Evolutionary conservation across 2,888 invertebrate species (phyloP).

Genomic region (Drosophila subsilvestris): DNA sequence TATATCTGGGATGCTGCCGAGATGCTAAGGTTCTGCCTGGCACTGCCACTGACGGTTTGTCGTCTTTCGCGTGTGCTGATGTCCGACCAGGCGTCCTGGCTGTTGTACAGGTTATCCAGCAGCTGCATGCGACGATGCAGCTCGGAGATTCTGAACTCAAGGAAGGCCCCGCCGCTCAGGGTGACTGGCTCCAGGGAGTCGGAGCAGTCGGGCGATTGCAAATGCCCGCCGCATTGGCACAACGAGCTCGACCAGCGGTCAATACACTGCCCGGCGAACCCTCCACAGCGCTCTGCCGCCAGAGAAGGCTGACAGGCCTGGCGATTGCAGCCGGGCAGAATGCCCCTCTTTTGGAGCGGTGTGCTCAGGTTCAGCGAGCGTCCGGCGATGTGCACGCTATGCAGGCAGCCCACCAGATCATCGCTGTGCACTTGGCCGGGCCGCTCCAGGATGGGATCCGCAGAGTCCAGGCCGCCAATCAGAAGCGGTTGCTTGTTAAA

Average conservation of each 20-base stretch:
- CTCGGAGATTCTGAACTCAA: conserved; percentile 92
- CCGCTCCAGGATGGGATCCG: conserved; percentile 94
- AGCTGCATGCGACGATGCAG: conserved; percentile 94
- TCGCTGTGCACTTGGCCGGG: conserved; percentile 96
- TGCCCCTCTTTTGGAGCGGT: conserved; percentile 89
- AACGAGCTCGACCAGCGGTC: conserved; percentile 93
- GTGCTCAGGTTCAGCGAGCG: conserved; percentile 91
- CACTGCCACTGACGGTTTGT: conserved; percentile 58
- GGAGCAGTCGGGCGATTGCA: conserved; percentile 92
- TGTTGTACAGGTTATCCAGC: conserved; percentile 90
- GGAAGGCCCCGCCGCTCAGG: conserved; percentile 90
- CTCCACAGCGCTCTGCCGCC: conserved; percentile 85
- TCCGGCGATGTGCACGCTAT: conserved; percentile 95
- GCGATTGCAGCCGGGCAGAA: conserved; percentile 91
- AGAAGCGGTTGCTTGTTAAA: conserved; percentile 95
- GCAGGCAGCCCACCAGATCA: conserved; percentile 97
- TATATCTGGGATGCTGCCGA: conserved; percentile 77
- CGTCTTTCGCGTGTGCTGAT: conserved; percentile 81
- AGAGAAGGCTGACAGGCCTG: conserved; percentile 86
- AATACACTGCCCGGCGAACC: conserved; percentile 88
- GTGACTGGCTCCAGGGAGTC: conserved; percentile 91
- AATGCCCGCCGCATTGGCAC: conserved; percentile 88
- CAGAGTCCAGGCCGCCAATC: conserved; percentile 93
- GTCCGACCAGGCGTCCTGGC: conserved; percentile 88
- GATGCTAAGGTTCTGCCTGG: conserved; percentile 48